Percentiles rank a stretch among this genome's conserved stretches.
These are phyloP conservation scores for Dipodomys stephensi DNA, from an alignment of 2,113 vertebrate genomes.

Conservation along the genomic window DNA sequence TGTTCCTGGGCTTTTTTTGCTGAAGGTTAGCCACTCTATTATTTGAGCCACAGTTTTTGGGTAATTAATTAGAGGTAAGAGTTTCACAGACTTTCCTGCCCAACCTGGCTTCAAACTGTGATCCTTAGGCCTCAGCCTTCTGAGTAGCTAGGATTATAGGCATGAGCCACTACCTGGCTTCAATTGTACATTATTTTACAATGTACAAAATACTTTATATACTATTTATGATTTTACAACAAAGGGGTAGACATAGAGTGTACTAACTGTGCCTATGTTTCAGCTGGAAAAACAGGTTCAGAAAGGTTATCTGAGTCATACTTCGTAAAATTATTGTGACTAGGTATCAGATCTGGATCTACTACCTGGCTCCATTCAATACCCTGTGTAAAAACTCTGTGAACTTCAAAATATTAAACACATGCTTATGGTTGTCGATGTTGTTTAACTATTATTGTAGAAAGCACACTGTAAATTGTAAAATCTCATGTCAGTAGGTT, in stretches of 20 bases:
- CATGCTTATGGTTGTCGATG: neutral
- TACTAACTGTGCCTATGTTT: conserved; percentile 3
- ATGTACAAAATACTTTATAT: conserved; percentile 13
- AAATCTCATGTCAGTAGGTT: conserved; percentile 36
- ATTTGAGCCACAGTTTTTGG: too few species aligned
- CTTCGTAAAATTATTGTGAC: conserved; percentile 4
- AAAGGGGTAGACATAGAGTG: neutral
- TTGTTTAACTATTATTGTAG: conserved; percentile 23
- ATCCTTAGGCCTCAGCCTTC: too few species aligned
- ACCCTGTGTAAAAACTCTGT: conserved; percentile 6
- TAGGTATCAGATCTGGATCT: conserved; percentile 12
- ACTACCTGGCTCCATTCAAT: conserved; percentile 20
- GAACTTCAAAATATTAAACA: conserved; percentile 27
- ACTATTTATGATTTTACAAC: conserved; percentile 16
- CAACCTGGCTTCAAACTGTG: too few species aligned
- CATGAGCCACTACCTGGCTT: too few species aligned
- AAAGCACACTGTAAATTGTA: conserved; percentile 26
- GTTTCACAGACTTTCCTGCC: too few species aligned
- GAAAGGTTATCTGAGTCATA: conserved; percentile 34
- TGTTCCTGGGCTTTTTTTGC: too few species aligned
- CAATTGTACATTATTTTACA: neutral
- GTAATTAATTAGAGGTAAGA: too few species aligned
- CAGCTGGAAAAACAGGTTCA: conserved; percentile 52
- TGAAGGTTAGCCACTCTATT: too few species aligned
- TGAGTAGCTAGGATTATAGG: too few species aligned